phyloP scores from a whole-genome alignment of 1,140 invertebrate genomes.

The Pinna nobilis region DNA sequence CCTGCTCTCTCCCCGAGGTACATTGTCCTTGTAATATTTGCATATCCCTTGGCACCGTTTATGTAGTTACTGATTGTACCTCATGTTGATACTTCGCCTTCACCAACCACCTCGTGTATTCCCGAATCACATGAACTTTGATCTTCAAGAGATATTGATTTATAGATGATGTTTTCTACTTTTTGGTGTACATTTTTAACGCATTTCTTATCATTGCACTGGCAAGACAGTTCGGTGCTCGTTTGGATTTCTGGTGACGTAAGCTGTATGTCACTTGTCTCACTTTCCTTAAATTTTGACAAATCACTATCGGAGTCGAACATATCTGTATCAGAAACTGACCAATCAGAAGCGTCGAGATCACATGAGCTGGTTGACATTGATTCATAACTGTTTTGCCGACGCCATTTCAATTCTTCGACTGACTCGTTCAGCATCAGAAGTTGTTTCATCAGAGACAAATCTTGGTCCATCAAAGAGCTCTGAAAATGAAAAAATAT shows the following conservation, averaged over 20 bases:
- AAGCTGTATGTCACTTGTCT: slow-evolving; percentile 5
- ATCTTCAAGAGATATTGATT: slow-evolving; percentile 10
- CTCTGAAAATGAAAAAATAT: slow-evolving; percentile 46
- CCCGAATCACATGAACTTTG: slow-evolving; percentile 19
- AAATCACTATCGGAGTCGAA: slow-evolving; percentile 27
- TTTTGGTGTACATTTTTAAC: background rate
- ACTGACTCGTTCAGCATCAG: slow-evolving; percentile 64
- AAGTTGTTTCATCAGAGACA: slow-evolving; percentile 64
- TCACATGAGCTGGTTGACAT: slow-evolving; percentile 41
- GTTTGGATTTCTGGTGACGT: background rate
- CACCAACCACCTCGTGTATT: slow-evolving; percentile 13
- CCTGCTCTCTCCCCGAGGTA: too few species aligned
- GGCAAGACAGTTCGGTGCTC: background rate
- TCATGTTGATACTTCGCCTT: too few species aligned
- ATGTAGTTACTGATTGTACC: too few species aligned
- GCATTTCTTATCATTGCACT: background rate
- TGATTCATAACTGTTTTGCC: slow-evolving; percentile 44
- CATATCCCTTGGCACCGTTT: too few species aligned
- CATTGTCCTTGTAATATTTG: too few species aligned
- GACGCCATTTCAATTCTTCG: slow-evolving; percentile 63
- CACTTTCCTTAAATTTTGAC: background rate
- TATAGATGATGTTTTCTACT: slow-evolving; percentile 14
- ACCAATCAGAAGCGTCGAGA: slow-evolving; percentile 41
- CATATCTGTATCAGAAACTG: slow-evolving; percentile 39
- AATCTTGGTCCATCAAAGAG: slow-evolving; percentile 63